Conservation (phyloP, 2,797 vertebrate genomes). For the Pangasius larnaudii region DNA sequence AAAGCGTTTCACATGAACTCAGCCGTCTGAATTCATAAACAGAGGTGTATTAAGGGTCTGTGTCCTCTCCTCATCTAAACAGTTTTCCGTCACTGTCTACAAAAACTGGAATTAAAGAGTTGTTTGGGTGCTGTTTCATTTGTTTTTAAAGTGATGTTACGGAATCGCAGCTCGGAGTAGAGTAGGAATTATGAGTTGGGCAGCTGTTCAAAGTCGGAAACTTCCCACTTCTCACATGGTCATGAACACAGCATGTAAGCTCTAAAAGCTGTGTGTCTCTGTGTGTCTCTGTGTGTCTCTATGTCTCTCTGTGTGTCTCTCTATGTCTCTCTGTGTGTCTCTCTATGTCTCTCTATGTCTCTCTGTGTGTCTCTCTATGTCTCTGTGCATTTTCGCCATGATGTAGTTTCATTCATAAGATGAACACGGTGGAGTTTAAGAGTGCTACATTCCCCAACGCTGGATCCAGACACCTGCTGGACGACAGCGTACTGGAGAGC, state of each 20-base stretch:
- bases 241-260: not conserved
- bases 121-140: not conserved
- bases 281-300: not conserved
- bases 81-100: not conserved
- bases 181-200: not conserved
- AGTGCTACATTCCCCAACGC: conserved; percentile 98
- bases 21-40: not conserved
- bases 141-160: not conserved
- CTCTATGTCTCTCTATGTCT: not conserved
- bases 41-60: not conserved
- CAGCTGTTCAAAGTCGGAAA: not conserved
- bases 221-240: not conserved
- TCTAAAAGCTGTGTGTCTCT: not conserved
- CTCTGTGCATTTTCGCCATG: not conserved
- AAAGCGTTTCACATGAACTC: not conserved
- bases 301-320: not conserved
- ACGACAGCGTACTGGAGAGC: conserved; percentile 97
- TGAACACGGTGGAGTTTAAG: conserved; percentile 95
- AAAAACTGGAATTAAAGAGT: not conserved
- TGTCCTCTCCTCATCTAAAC: not conserved
- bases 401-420: conserved; percentile 94
- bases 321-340: not conserved
- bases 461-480: conserved; percentile 91
- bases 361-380: not conserved
- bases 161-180: not conserved